These are phyloP conservation scores for Pipra filicauda DNA, from an alignment of 2,113 vertebrate genomes.

Conservation along the genomic window DNA sequence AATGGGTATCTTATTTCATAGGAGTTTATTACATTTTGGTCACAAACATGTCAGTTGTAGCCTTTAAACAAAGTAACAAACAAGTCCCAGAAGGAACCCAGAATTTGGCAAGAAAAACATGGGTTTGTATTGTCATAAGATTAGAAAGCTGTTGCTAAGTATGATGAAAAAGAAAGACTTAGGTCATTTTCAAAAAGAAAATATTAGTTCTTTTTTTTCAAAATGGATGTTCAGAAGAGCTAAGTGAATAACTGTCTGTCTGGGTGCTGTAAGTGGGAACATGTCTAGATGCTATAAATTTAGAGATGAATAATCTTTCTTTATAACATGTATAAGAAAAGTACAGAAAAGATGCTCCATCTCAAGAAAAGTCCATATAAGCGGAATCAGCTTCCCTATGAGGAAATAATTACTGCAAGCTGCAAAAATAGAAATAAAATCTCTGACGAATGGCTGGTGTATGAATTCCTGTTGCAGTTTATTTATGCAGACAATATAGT, in stretches of 20 bases:
- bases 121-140: background rate
- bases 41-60: background rate
- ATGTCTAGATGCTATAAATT: conserved; percentile 60
- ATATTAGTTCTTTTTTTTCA: background rate
- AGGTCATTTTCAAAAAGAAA: background rate
- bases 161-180: background rate
- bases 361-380: conserved; percentile 62
- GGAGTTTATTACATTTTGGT: background rate
- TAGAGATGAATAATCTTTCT: conserved; percentile 64
- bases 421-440: conserved; percentile 66
- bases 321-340: conserved; percentile 50
- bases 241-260: conserved; percentile 43
- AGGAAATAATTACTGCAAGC: conserved; percentile 65
- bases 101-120: background rate
- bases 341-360: conserved; percentile 52
- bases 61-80: background rate
- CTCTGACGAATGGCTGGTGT: conserved; percentile 59
- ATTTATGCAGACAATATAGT: conserved; percentile 71
- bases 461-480: conserved; percentile 62
- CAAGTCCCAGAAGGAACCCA: background rate
- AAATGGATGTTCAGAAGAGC: background rate
- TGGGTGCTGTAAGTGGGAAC: conserved; percentile 53
- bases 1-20: background rate
- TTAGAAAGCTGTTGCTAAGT: background rate
- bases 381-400: conserved; percentile 60